Percentiles rank a stretch among this genome's conserved stretches.
phyloP scores from a whole-genome alignment of 2,888 invertebrate genomes.

The Boloria selene region DNA sequence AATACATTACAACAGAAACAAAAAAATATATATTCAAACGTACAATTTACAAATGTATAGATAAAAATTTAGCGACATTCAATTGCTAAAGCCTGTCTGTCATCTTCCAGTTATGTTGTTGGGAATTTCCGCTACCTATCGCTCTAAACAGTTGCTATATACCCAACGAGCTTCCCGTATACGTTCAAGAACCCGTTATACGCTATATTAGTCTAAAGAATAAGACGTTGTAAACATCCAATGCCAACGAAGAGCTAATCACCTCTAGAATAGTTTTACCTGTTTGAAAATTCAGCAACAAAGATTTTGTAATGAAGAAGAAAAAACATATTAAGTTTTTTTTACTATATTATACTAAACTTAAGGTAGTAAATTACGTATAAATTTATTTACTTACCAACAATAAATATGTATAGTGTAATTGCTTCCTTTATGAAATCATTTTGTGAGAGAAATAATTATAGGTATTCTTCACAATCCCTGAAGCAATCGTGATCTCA shows the following conservation, averaged over 20 bases:
- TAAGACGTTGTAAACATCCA: not conserved
- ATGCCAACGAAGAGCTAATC: not conserved
- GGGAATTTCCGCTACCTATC: constrained; percentile 35
- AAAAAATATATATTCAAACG: no score
- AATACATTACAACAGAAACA: no score
- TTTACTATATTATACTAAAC: no score
- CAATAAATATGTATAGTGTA: not conserved
- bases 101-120: constrained; percentile 27
- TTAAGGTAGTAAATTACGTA: no score
- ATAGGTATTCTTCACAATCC: constrained; percentile 21
- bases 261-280: no score
- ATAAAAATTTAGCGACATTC: no score
- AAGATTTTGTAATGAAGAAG: no score
- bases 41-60: no score
- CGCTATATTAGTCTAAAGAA: constrained; percentile 12
- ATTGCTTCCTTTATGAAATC: constrained; percentile 13
- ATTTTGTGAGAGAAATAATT: constrained; percentile 20
- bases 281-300: no score
- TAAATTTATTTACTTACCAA: not conserved
- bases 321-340: no score
- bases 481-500: constrained; percentile 12
- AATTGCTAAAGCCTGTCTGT: constrained; percentile 5
- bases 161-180: constrained; percentile 26
- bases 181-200: constrained; percentile 28
- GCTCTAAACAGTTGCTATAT: constrained; percentile 23